Conservation (phyloP, 2,113 vertebrate genomes). For the Echinops telfairi region DNA sequence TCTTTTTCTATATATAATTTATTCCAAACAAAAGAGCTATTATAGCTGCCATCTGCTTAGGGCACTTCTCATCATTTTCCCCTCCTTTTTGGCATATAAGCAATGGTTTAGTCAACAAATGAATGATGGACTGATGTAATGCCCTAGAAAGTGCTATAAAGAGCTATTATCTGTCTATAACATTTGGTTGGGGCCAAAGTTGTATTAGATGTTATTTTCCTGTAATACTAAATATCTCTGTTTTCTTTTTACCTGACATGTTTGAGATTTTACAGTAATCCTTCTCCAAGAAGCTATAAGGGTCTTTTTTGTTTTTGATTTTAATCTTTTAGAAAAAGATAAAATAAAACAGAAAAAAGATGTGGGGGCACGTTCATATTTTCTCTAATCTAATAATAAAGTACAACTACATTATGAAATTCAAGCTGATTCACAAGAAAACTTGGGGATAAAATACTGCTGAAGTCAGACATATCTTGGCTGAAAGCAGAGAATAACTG, state of each 20-base stretch:
- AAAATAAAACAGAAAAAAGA: background rate
- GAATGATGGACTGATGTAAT: conserved; percentile 72
- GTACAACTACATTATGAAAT: background rate
- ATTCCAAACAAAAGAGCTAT: conserved; percentile 54
- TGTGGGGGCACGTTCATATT: background rate
- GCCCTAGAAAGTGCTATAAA: conserved; percentile 39
- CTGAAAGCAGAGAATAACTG: no score
- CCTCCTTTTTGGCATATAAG: conserved; percentile 38
- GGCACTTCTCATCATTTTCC: background rate
- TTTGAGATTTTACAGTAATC: conserved; percentile 38
- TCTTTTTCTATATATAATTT: conserved; percentile 53
- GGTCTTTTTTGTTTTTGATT: background rate
- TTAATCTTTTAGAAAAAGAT: background rate
- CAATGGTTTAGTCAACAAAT: conserved; percentile 61
- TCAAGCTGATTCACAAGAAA: no score
- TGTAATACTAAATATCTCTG: background rate
- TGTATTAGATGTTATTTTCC: conserved; percentile 25
- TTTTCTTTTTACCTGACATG: conserved; percentile 43
- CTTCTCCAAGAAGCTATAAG: background rate
- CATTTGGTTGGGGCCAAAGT: background rate
- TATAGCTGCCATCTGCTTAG: conserved; percentile 69
- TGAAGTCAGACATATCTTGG: no score
- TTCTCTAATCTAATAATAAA: background rate
- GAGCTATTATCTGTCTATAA: conserved; percentile 60
- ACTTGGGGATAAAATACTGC: no score